A percentile compares a stretch with the other conserved stretches of the same genome.
phyloP scores from a whole-genome alignment of 2,113 vertebrate species.

The Hyperoodon ampullatus region DNA sequence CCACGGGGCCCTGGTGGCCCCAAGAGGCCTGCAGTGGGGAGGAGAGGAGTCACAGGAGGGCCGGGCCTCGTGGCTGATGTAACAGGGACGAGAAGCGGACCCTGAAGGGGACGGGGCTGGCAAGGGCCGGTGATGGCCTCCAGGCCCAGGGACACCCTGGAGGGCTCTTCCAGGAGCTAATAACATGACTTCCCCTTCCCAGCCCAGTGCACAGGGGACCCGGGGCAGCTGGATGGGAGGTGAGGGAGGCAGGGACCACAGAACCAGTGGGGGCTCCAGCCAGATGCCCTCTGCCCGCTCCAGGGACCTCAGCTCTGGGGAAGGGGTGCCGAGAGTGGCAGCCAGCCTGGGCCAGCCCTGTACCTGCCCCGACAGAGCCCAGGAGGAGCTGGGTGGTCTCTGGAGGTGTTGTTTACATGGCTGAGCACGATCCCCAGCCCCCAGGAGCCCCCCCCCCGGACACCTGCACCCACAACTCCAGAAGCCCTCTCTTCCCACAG shows the following conservation, averaged over 20 bases:
- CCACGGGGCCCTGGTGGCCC: constrained; percentile 89
- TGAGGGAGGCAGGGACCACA: fast-evolving
- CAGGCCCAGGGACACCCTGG: not conserved
- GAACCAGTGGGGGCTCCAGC: fast-evolving
- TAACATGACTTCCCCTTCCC: not conserved
- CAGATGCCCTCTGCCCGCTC: too few species aligned
- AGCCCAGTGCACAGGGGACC: not conserved
- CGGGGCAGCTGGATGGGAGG: not conserved
- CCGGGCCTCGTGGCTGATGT: fast-evolving
- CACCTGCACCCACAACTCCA: not conserved
- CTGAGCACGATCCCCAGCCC: not conserved
- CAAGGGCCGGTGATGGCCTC: too few species aligned
- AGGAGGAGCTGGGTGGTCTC: not conserved
- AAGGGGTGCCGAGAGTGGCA: not conserved
- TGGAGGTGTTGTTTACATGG: too few species aligned
- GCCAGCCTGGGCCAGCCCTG: not conserved
- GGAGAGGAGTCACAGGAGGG: constrained; percentile 7
- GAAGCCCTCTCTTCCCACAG: not conserved
- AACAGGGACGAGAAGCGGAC: not conserved
- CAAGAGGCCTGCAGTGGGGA: constrained; percentile 82
- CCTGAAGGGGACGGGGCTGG: not conserved
- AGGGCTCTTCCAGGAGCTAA: not conserved
- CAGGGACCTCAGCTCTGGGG: not conserved
- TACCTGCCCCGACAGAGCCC: not conserved
- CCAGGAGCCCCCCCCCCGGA: not conserved